phyloP scores from a whole-genome alignment of 2,888 invertebrate species.

The Odiellus spinosus region DNA sequence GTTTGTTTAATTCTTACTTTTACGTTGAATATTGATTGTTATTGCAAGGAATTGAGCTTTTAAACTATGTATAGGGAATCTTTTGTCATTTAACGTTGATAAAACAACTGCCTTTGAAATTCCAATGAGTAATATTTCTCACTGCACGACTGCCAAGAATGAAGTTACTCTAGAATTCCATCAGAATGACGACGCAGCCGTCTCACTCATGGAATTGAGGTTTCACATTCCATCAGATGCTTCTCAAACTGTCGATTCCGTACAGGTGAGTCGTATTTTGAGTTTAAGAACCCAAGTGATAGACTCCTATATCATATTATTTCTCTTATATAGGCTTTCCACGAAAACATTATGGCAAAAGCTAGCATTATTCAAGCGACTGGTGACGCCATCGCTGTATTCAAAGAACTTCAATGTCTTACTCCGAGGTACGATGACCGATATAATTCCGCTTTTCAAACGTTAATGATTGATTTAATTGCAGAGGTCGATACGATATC shows the following conservation, averaged over 20 bases:
- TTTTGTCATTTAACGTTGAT: slow-evolving; percentile 15
- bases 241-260: slow-evolving; percentile 67
- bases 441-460: neutral
- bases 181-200: slow-evolving; percentile 96
- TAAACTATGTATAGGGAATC: slow-evolving; percentile 6
- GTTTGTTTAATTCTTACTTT: slow-evolving; percentile 26
- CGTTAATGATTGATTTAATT: slow-evolving; percentile 20
- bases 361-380: slow-evolving; percentile 95
- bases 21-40: no score
- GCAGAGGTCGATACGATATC: slow-evolving; percentile 87
- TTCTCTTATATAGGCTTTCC: slow-evolving; percentile 53
- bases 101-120: slow-evolving; percentile 72
- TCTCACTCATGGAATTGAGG: slow-evolving; percentile 91
- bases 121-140: slow-evolving; percentile 86
- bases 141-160: slow-evolving; percentile 89
- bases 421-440: slow-evolving; percentile 61
- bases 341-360: slow-evolving; percentile 87
- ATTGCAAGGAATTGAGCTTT: no score
- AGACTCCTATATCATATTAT: no score
- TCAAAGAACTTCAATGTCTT: slow-evolving; percentile 90
- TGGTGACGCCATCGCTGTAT: slow-evolving; percentile 92
- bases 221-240: slow-evolving; percentile 90
- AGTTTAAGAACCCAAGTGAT: neutral
- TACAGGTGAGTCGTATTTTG: slow-evolving; percentile 36
- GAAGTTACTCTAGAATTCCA: slow-evolving; percentile 97